Conservation (phyloP, 2,797 vertebrate species). For the Champsocephalus gunnari region DNA sequence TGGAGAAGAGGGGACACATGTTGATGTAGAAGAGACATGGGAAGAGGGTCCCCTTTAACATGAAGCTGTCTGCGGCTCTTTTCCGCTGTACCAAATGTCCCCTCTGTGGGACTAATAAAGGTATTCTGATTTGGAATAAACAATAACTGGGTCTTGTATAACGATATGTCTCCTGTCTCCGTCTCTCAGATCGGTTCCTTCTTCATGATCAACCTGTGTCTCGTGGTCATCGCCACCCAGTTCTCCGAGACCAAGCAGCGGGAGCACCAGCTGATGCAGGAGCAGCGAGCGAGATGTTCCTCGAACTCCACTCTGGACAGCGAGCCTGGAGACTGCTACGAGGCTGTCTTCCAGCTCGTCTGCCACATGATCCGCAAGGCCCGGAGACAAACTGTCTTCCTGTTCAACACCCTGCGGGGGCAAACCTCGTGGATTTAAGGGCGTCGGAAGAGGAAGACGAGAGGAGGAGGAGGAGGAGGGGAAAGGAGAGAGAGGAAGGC, state of each 20-base stretch:
- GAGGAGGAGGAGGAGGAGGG: constrained; percentile 39
- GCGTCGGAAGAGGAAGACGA: constrained; percentile 58
- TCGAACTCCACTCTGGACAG: constrained; percentile 95
- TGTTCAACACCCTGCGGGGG: constrained; percentile 86
- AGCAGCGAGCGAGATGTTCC: constrained; percentile 91
- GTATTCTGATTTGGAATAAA: no score
- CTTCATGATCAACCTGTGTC: constrained; percentile 99
- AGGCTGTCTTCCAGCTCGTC: constrained; percentile 94
- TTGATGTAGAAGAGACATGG: no score
- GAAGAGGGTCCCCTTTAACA: no score
- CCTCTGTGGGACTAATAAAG: no score
- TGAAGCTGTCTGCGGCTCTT: no score
- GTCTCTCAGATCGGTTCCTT: constrained; percentile 88
- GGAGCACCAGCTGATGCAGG: constrained; percentile 98
- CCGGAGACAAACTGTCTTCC: constrained; percentile 84
- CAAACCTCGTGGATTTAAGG: constrained; percentile 66
- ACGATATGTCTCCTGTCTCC: not conserved
- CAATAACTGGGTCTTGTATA: no score
- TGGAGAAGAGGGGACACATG: no score
- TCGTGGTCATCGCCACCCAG: constrained; percentile 97
- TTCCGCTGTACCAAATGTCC: no score
- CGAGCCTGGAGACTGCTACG: constrained; percentile 95
- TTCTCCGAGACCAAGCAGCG: constrained; percentile 98
- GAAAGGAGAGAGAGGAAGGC: constrained; percentile 55
- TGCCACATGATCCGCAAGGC: constrained; percentile 93